Conservation (phyloP, 2,113 vertebrate genomes). For the Nothobranchius furzeri region DNA sequence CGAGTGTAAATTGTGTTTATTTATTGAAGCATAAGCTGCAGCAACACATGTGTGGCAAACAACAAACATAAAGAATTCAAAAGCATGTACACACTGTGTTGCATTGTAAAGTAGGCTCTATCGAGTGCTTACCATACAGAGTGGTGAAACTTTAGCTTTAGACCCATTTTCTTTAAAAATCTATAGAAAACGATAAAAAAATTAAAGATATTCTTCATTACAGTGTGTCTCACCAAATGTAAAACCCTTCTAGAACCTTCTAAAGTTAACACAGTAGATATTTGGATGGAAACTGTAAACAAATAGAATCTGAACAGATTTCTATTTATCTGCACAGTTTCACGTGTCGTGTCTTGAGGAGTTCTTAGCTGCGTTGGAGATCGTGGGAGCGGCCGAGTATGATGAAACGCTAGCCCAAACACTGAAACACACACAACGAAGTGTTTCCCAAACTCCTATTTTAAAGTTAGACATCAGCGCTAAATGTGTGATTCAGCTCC, state of each 20-base stretch:
- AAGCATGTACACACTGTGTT: neutral
- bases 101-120: neutral
- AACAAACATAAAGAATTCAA: neutral
- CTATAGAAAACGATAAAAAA: too few species aligned
- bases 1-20: too few species aligned
- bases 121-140: too few species aligned
- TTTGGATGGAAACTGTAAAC: neutral
- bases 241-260: neutral
- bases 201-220: too few species aligned
- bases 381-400: slow-evolving; percentile 8
- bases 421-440: slow-evolving; percentile 22
- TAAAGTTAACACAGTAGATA: too few species aligned
- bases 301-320: neutral
- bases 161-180: neutral
- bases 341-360: neutral
- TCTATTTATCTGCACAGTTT: neutral
- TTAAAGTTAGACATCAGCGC: slow-evolving; percentile 35
- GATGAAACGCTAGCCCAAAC: slow-evolving; percentile 24
- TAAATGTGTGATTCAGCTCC: slow-evolving; percentile 39
- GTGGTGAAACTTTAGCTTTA: neutral
- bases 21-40: too few species aligned
- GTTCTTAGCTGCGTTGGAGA: slow-evolving; percentile 4
- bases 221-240: neutral
- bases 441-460: slow-evolving; percentile 11
- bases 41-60: neutral